These are phyloP conservation scores for Tenthredo mesomela DNA, from an alignment of 2,888 invertebrate genomes.

Conservation along the genomic window DNA sequence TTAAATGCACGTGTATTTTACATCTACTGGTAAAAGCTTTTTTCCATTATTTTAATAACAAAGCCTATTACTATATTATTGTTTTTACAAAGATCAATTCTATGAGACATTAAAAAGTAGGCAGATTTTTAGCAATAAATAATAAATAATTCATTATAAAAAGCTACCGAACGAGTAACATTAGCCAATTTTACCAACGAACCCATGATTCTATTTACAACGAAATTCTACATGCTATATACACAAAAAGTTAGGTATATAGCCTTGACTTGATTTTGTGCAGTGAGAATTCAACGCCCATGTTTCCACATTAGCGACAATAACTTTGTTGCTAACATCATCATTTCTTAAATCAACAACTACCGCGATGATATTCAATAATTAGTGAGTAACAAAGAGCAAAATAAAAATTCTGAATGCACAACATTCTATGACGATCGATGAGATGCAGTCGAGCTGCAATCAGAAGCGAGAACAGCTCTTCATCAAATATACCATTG, in stretches of 20 bases:
- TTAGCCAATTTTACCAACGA: constrained; percentile 67
- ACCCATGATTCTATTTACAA: constrained; percentile 71
- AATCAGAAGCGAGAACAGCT: constrained; percentile 16
- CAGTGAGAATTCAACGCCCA: constrained; percentile 18
- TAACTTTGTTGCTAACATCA: background rate
- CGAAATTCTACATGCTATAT: constrained; percentile 64
- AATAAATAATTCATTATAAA: constrained; percentile 43
- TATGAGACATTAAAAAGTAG: constrained; percentile 43
- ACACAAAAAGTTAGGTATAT: constrained; percentile 53
- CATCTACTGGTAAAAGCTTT: constrained; percentile 42
- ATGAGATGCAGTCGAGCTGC: constrained; percentile 32
- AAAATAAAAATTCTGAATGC: constrained; percentile 34
- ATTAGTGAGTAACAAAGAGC: constrained; percentile 3
- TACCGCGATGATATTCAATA: background rate
- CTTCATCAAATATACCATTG: background rate
- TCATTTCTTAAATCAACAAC: background rate
- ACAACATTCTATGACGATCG: constrained; percentile 19
- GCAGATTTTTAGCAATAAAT: constrained; percentile 39
- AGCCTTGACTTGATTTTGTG: constrained; percentile 42
- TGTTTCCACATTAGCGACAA: background rate
- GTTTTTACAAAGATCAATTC: constrained; percentile 43
- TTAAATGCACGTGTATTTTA: constrained; percentile 24
- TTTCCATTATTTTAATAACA: constrained; percentile 48
- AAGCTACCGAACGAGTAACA: constrained; percentile 60
- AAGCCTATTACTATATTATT: constrained; percentile 50